A percentile compares a stretch with the other conserved stretches of the same genome.
Evolutionary conservation across 2,113 vertebrate species (phyloP).

Genomic region (Chionomys nivalis): DNA sequence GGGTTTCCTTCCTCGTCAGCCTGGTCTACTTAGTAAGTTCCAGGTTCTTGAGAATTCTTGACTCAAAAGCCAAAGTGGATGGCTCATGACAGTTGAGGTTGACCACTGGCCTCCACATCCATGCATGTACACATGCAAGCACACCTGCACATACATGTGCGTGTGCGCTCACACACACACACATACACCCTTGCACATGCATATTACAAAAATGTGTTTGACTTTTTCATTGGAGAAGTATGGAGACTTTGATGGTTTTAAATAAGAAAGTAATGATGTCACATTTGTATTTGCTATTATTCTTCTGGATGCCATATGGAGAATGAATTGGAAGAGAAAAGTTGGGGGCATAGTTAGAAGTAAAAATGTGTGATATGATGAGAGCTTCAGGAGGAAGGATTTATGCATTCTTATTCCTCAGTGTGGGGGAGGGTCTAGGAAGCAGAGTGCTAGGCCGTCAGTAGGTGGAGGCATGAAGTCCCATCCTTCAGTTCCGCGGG

Average conservation of each 20-base stretch:
- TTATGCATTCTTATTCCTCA: not conserved
- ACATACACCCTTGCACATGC: not conserved
- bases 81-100: not conserved
- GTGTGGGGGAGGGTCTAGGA: not conserved
- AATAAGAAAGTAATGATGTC: not conserved
- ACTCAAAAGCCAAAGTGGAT: not conserved
- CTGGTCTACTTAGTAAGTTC: not conserved
- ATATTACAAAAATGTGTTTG: not conserved
- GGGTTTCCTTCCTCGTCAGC: not conserved
- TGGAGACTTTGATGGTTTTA: not conserved
- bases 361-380: not conserved
- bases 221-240: not conserved
- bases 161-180: too few species aligned
- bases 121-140: not conserved
- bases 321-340: not conserved
- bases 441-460: not conserved
- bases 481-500: not conserved
- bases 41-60: not conserved
- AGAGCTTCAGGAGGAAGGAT: not conserved
- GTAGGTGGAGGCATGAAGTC: not conserved
- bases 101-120: not conserved
- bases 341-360: not conserved
- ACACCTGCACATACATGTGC: not conserved
- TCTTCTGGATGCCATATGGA: not conserved
- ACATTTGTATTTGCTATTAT: not conserved